Percentiles rank a stretch among this genome's conserved stretches.
Evolutionary conservation across 37 sponge, comb jelly and placozoan genomes (phyloP).

Genomic region (Chondrosia reniformis): DNA sequence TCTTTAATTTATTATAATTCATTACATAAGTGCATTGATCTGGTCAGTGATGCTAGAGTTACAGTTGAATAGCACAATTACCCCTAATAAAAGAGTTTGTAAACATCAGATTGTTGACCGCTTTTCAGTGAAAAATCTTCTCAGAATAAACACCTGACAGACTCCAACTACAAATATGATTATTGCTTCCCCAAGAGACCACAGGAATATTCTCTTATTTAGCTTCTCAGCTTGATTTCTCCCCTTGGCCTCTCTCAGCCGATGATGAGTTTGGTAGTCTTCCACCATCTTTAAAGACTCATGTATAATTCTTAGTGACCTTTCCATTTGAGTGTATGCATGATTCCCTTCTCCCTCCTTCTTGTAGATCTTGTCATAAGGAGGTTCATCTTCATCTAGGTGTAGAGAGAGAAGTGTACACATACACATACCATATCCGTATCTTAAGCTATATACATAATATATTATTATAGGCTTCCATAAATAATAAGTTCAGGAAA

Average conservation of each 20-base stretch:
- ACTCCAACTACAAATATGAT: constrained; percentile 79
- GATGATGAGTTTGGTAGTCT: constrained; percentile 94
- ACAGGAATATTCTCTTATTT: constrained; percentile 79
- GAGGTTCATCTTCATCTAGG: constrained; percentile 47
- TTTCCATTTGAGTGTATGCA: constrained; percentile 92
- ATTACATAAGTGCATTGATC: too few species aligned
- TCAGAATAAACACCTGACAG: constrained; percentile 80
- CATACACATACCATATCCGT: too few species aligned
- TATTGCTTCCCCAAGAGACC: constrained; percentile 87
- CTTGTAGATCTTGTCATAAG: constrained; percentile 22
- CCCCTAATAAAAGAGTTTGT: background rate
- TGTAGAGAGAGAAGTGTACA: too few species aligned
- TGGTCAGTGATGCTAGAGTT: too few species aligned
- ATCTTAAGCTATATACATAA: too few species aligned
- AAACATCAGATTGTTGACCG: constrained; percentile 72
- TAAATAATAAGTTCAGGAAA: too few species aligned
- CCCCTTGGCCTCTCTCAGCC: constrained; percentile 72
- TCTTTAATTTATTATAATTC: too few species aligned
- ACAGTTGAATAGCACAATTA: too few species aligned
- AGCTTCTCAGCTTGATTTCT: constrained; percentile 77
- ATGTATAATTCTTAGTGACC: constrained; percentile 79
- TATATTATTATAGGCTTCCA: too few species aligned
- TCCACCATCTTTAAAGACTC: constrained; percentile 79
- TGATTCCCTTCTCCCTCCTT: constrained; percentile 56
- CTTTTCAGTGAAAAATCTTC: constrained; percentile 88